Conservation (phyloP, 1,140 invertebrate genomes). For the Apis cerana region DNA sequence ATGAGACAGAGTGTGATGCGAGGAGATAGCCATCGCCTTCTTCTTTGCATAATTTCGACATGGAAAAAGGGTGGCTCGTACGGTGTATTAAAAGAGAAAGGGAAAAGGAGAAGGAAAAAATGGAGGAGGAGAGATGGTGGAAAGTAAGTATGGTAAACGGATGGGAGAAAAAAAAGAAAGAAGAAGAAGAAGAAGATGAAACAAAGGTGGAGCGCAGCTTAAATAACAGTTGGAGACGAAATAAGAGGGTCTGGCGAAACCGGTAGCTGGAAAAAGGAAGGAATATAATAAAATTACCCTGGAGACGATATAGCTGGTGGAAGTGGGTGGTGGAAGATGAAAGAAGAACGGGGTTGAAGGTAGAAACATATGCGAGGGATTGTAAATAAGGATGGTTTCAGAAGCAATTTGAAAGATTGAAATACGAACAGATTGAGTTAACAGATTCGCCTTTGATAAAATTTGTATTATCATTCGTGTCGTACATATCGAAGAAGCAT, state of each 20-base stretch:
- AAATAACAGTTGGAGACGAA: constrained; percentile 62
- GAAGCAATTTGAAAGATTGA: neutral
- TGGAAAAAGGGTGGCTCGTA: constrained; percentile 42
- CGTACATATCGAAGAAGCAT: no score
- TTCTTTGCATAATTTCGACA: constrained; percentile 73
- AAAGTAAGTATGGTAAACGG: neutral
- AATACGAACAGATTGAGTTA: no score
- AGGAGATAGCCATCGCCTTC: constrained; percentile 70
- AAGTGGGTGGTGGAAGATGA: neutral
- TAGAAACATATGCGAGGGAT: neutral
- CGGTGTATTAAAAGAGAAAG: constrained; percentile 11
- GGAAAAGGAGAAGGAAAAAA: constrained; percentile 21
- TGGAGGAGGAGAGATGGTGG: constrained; percentile 2
- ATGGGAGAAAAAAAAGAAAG: constrained; percentile 25
- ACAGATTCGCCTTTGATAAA: no score
- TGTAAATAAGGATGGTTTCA: neutral
- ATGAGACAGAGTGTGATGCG: neutral
- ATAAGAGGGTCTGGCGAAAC: neutral
- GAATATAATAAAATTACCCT: constrained; percentile 74
- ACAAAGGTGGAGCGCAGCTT: constrained; percentile 68
- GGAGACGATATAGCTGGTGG: constrained; percentile 51
- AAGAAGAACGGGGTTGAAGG: constrained; percentile 1
- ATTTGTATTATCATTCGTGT: no score
- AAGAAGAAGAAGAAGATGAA: constrained; percentile 13
- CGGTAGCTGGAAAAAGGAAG: constrained; percentile 28